Evolutionary conservation across 1,140 invertebrate genomes (phyloP).

Genomic region (Macrobrachium nipponense): DNA sequence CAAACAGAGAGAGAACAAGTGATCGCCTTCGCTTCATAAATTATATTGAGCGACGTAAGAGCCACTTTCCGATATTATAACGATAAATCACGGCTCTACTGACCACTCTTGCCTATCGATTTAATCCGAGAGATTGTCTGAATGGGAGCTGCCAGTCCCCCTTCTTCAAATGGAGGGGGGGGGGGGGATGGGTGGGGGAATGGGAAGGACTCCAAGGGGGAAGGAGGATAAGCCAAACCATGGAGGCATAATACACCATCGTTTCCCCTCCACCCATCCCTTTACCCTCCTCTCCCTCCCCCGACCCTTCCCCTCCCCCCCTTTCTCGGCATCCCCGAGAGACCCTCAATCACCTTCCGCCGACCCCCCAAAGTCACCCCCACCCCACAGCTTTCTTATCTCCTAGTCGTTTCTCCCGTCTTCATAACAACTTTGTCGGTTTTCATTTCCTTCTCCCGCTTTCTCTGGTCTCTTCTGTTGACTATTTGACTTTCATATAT

Average conservation of each 20-base stretch:
- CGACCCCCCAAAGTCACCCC: background rate
- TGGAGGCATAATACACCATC: constrained; percentile 21
- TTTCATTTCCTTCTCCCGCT: background rate
- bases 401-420: background rate
- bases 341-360: background rate
- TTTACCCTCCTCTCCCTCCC: background rate
- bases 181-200: background rate
- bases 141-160: constrained; percentile 24
- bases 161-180: background rate
- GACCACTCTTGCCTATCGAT: constrained; percentile 53
- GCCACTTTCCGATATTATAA: constrained; percentile 58
- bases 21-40: constrained; percentile 41
- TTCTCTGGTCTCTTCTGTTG: background rate
- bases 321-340: background rate
- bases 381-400: background rate
- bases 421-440: too few species aligned
- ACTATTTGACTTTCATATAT: too few species aligned
- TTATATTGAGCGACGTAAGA: constrained; percentile 52
- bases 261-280: background rate
- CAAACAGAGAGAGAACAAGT: constrained; percentile 36
- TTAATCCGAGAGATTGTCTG: constrained; percentile 43
- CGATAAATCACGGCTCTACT: constrained; percentile 54
- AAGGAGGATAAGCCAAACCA: background rate
- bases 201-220: too few species aligned
- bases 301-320: background rate